phyloP scores from a whole-genome alignment of 2,113 vertebrate genomes.

The Pluvialis apricaria region DNA sequence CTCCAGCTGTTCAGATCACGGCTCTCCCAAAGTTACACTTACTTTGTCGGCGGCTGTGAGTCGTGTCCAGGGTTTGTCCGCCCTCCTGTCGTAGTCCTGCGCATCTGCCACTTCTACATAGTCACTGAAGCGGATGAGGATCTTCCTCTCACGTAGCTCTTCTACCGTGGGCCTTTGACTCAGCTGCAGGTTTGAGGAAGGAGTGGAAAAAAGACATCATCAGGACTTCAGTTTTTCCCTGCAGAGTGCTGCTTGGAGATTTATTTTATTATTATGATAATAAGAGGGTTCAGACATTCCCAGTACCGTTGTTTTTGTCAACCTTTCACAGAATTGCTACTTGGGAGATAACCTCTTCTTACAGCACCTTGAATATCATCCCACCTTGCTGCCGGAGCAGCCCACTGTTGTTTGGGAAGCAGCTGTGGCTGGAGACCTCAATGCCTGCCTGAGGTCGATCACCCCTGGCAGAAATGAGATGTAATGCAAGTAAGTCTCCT shows the following conservation, averaged over 20 bases:
- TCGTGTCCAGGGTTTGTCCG: constrained; percentile 97
- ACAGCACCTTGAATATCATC: not conserved
- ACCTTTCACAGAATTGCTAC: not conserved
- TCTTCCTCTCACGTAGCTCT: constrained; percentile 93
- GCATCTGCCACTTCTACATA: constrained; percentile 97
- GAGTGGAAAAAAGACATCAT: not conserved
- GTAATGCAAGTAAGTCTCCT: not conserved
- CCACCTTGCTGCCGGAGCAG: not conserved
- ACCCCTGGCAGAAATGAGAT: not conserved
- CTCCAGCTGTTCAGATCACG: not conserved
- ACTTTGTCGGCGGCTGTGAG: constrained; percentile 98
- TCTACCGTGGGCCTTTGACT: constrained; percentile 97
- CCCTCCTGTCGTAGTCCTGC: constrained; percentile 94
- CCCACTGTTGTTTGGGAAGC: not conserved
- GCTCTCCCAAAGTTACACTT: not conserved
- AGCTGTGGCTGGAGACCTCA: not conserved
- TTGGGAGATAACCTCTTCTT: not conserved
- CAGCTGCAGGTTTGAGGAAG: constrained; percentile 73
- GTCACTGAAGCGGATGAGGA: constrained; percentile 97
- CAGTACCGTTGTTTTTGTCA: not conserved
- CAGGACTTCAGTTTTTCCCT: not conserved
- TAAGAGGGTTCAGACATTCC: not conserved
- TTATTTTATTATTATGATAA: not conserved
- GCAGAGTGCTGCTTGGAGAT: not conserved
- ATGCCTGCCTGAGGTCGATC: not conserved